A percentile compares a stretch with the other conserved stretches of the same genome.
These are phyloP conservation scores for Galendromus occidentalis DNA, from an alignment of 1,140 invertebrate genomes.

Conservation along the genomic window DNA sequence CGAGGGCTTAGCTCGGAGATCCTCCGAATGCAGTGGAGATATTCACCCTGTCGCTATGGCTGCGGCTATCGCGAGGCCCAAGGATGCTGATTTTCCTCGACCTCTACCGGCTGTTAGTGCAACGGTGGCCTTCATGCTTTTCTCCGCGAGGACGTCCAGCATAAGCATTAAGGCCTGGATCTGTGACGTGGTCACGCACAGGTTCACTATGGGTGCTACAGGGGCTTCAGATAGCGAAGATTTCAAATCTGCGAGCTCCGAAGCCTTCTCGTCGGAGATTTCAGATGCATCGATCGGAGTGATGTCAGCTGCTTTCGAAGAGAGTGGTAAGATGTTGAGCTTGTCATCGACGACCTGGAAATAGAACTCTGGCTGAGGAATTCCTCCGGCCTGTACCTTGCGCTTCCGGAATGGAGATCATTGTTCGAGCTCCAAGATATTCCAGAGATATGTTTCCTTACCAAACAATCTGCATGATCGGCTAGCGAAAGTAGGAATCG, in stretches of 20 bases:
- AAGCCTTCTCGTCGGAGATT: background rate
- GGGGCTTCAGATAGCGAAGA: background rate
- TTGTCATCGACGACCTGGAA: conserved; percentile 54
- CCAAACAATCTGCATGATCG: conserved; percentile 64
- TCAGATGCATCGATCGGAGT: conserved; percentile 32
- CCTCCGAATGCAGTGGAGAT: conserved; percentile 14
- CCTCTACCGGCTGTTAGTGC: conserved; percentile 89
- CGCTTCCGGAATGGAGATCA: no score
- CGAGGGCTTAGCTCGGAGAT: no score
- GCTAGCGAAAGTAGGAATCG: conserved; percentile 75
- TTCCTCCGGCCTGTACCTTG: no score
- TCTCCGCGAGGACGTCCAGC: conserved; percentile 85
- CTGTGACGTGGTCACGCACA: background rate
- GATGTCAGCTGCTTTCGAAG: conserved; percentile 62
- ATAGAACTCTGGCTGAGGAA: no score
- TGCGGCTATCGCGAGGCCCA: conserved; percentile 69
- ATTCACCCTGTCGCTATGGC: conserved; percentile 32
- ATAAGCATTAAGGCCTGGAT: conserved; percentile 8
- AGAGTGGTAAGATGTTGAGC: conserved; percentile 73
- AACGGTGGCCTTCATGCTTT: conserved; percentile 66
- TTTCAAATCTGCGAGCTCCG: conserved; percentile 5
- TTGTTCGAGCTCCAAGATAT: no score
- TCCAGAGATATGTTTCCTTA: no score
- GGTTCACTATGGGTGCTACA: background rate
- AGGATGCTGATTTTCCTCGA: conserved; percentile 88